Evolutionary conservation across 1,140 invertebrate genomes (phyloP).

Genomic region (Drosophila kurseongensis): DNA sequence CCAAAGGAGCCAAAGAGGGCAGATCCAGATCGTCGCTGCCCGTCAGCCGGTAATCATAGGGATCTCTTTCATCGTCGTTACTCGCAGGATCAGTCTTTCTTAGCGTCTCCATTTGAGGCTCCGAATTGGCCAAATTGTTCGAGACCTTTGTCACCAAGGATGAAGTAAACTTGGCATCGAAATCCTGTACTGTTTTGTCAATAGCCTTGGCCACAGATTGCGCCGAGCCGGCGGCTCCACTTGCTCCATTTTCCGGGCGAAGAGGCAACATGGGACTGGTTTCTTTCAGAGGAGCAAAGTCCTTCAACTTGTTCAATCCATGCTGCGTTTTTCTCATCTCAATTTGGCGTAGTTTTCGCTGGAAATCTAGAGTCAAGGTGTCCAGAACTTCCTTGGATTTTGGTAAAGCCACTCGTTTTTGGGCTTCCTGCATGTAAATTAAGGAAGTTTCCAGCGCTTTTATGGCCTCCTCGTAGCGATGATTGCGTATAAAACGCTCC

Average conservation of each 20-base stretch:
- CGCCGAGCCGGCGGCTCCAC: constrained; percentile 41
- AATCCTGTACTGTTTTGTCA: constrained; percentile 78
- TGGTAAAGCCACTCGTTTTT: constrained; percentile 62
- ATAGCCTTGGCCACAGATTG: constrained; percentile 80
- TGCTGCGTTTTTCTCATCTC: constrained; percentile 77
- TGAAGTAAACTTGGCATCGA: constrained; percentile 74
- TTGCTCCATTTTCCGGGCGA: constrained; percentile 52
- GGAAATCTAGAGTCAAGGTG: constrained; percentile 69
- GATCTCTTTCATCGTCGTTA: constrained; percentile 14
- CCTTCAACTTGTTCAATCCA: constrained; percentile 69
- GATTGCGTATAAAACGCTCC: constrained; percentile 69
- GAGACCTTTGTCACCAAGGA: constrained; percentile 21
- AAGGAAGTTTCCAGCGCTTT: constrained; percentile 75
- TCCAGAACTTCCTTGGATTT: constrained; percentile 75
- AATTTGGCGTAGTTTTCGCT: constrained; percentile 72
- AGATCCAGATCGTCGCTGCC: constrained; percentile 54
- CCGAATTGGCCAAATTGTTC: constrained; percentile 20
- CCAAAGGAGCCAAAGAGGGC: constrained; percentile 70
- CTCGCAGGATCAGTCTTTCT: constrained; percentile 24
- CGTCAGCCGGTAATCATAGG: constrained; percentile 2
- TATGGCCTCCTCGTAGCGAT: constrained; percentile 79
- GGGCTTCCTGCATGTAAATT: constrained; percentile 75
- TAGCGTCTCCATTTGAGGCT: constrained; percentile 50
- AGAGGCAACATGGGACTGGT: constrained; percentile 65
- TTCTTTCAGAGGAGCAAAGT: constrained; percentile 69